Conservation (phyloP, 2,113 vertebrate species). For the Sigmodon hispidus region DNA sequence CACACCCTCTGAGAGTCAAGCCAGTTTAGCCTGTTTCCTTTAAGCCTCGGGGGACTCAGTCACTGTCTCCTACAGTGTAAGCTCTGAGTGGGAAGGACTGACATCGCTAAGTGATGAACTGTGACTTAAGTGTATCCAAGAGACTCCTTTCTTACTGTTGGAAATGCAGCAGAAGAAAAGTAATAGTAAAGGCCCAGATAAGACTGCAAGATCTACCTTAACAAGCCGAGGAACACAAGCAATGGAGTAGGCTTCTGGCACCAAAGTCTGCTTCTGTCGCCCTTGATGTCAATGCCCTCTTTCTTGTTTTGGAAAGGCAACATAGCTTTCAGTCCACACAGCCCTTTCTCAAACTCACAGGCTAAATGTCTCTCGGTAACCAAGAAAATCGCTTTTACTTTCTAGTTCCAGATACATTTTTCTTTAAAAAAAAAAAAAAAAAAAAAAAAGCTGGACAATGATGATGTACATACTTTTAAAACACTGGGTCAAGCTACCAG, state of each 20-base stretch:
- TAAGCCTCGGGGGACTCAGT: background rate
- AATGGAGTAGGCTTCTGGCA: background rate
- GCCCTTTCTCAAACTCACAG: background rate
- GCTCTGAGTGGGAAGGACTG: constrained; percentile 48
- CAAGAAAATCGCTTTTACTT: background rate
- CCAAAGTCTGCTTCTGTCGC: background rate
- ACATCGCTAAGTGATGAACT: constrained; percentile 24
- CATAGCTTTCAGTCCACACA: background rate
- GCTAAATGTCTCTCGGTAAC: background rate
- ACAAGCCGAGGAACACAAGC: background rate
- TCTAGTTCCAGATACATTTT: constrained; percentile 10
- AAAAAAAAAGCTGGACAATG: too few relatives aligned
- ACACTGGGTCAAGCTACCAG: too few relatives aligned
- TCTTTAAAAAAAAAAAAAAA: too few relatives aligned
- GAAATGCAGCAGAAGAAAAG: constrained; percentile 27
- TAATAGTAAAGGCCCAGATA: background rate
- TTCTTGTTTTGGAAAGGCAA: background rate
- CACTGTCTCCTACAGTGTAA: constrained; percentile 32
- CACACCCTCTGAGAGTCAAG: background rate
- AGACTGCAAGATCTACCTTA: background rate
- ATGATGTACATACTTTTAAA: too few relatives aligned
- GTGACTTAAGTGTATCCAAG: background rate
- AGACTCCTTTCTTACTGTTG: background rate
- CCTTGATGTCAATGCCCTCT: background rate
- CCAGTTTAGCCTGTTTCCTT: constrained; percentile 5